phyloP scores from a whole-genome alignment of 2,888 invertebrate species.

The Meghimatium bilineatum region DNA sequence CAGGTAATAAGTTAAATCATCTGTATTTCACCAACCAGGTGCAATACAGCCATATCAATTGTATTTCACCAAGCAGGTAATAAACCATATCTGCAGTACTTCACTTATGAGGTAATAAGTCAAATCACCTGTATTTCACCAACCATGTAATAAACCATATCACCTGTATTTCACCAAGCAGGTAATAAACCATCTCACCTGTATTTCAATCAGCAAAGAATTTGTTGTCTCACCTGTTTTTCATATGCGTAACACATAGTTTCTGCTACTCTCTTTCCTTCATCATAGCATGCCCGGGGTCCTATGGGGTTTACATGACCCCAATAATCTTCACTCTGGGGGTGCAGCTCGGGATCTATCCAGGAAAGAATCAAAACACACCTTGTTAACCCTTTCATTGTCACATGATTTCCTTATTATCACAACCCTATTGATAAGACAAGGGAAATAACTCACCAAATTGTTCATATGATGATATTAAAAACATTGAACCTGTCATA shows the following conservation, averaged over 20 bases:
- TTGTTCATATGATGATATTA: too few species aligned
- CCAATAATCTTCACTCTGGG: slow-evolving; percentile 98
- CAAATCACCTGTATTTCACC: neutral
- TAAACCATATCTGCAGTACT: too few species aligned
- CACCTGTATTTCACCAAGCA: neutral
- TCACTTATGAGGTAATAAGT: neutral
- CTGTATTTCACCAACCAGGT: neutral
- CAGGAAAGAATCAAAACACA: neutral
- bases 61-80: too few species aligned
- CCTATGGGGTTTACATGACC: slow-evolving; percentile 98
- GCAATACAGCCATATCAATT: too few species aligned
- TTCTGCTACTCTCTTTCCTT: slow-evolving; percentile 99
- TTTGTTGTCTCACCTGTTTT: slow-evolving; percentile 81
- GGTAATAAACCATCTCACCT: neutral
- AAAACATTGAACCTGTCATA: too few species aligned
- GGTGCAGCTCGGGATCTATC: slow-evolving; percentile 95
- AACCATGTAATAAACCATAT: neutral
- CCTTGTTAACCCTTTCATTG: too few species aligned
- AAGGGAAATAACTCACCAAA: too few species aligned
- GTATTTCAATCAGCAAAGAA: neutral
- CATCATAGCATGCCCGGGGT: slow-evolving; percentile 95
- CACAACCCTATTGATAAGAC: too few species aligned
- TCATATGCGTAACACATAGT: slow-evolving; percentile 97
- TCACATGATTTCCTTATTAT: too few species aligned
- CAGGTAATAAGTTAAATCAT: neutral